Percentiles rank a stretch among this genome's conserved stretches.
These are phyloP conservation scores for Falco peregrinus DNA, from an alignment of 2,797 vertebrate species.

Conservation along the genomic window DNA sequence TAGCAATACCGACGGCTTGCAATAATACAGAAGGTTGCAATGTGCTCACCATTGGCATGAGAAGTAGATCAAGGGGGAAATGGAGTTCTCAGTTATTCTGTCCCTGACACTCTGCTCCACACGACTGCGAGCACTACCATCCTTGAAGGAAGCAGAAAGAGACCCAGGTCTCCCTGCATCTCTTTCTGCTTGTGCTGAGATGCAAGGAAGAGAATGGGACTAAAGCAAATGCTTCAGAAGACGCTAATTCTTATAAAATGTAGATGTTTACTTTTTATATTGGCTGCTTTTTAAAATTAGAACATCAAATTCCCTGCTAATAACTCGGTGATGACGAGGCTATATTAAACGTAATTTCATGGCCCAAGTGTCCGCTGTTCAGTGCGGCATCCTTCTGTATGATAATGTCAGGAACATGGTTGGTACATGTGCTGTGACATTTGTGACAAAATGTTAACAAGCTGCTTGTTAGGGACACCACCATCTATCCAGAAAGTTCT, in stretches of 20 bases:
- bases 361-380: background rate
- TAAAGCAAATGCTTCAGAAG: background rate
- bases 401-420: rapidly evolving
- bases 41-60: background rate
- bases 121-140: rapidly evolving
- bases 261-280: background rate
- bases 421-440: background rate
- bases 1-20: rapidly evolving
- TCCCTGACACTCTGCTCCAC: background rate
- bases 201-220: background rate
- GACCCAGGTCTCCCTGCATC: background rate
- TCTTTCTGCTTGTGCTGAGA: background rate
- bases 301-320: background rate
- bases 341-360: background rate
- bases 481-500: background rate
- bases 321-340: background rate
- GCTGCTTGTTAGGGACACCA: background rate
- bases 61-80: background rate
- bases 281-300: background rate
- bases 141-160: background rate
- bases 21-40: background rate
- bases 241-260: background rate
- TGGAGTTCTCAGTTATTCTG: background rate
- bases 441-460: background rate
- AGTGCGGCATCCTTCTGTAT: background rate